Percentiles rank a stretch among this genome's conserved stretches.
Conservation (phyloP, 2,797 vertebrate genomes). For the Tenualosa thibaudeaui region DNA sequence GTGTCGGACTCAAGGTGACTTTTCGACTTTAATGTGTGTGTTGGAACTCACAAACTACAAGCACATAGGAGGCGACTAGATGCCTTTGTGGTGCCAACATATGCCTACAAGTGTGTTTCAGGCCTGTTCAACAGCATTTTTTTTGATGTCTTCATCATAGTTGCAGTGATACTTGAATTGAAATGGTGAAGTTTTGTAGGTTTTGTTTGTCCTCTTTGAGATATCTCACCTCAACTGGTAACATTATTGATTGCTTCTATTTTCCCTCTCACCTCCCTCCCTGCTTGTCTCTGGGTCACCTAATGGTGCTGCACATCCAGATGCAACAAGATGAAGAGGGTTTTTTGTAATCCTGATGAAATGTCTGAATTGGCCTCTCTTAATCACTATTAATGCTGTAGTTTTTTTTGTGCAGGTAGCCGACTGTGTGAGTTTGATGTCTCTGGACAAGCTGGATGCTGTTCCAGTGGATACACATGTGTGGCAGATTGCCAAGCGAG, state of each 20-base stretch:
- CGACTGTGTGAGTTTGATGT: constrained; percentile 92
- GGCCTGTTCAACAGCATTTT: background rate
- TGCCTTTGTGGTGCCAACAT: background rate
- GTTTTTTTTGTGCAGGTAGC: constrained; percentile 77
- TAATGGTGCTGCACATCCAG: no score
- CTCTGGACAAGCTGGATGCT: constrained; percentile 87
- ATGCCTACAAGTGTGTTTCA: background rate
- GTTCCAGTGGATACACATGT: constrained; percentile 92
- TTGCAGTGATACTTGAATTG: background rate
- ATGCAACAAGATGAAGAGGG: no score
- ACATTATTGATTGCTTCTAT: background rate
- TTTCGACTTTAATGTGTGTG: background rate
- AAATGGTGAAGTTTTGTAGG: background rate
- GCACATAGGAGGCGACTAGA: background rate
- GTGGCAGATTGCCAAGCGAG: constrained; percentile 89
- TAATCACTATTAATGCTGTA: background rate
- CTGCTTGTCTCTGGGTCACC: no score
- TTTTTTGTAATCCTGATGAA: no score
- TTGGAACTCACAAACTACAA: background rate
- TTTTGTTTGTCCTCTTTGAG: no score
- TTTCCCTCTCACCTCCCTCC: background rate
- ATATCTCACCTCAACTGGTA: no score
- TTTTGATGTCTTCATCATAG: no score
- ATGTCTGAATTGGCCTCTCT: no score
- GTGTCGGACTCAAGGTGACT: constrained; percentile 87